Conservation (phyloP, 2,888 invertebrate species). For the Ariolimax columbianus region DNA sequence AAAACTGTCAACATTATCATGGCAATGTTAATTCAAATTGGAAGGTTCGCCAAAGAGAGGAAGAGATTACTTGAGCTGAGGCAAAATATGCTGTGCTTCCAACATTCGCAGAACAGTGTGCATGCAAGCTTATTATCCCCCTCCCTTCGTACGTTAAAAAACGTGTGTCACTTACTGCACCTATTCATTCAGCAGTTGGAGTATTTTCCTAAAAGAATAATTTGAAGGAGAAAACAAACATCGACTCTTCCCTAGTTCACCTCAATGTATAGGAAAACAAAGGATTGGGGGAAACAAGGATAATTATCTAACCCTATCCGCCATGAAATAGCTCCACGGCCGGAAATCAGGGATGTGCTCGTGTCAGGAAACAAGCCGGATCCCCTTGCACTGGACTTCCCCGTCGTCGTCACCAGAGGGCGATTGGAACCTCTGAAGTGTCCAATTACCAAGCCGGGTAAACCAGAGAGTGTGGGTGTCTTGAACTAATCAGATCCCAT, state of each 20-base stretch:
- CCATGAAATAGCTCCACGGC: not conserved
- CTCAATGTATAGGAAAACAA: not conserved
- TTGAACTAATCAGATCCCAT: conserved; percentile 39
- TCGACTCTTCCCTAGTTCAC: not conserved
- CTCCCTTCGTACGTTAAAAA: too few relatives aligned
- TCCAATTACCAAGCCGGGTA: conserved; percentile 37
- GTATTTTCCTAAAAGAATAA: too few relatives aligned
- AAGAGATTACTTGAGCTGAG: too few relatives aligned
- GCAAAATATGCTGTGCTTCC: too few relatives aligned
- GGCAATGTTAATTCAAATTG: too few relatives aligned
- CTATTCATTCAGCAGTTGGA: too few relatives aligned
- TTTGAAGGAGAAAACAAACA: too few relatives aligned
- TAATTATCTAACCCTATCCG: not conserved
- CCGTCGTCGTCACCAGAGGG: conserved; percentile 25
- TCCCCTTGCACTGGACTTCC: conserved; percentile 43
- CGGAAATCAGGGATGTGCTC: conserved; percentile 18
- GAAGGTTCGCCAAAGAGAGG: too few relatives aligned
- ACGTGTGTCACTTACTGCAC: too few relatives aligned
- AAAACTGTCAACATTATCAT: too few relatives aligned
- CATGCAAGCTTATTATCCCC: too few relatives aligned
- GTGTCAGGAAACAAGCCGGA: conserved; percentile 46
- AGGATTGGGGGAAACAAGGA: not conserved
- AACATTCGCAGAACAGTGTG: too few relatives aligned
- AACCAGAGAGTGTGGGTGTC: conserved; percentile 33
- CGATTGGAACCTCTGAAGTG: conserved; percentile 23